A percentile compares a stretch with the other conserved stretches of the same genome.
phyloP scores from a whole-genome alignment of 2,113 vertebrate genomes.

The Orthonyx spaldingii region DNA sequence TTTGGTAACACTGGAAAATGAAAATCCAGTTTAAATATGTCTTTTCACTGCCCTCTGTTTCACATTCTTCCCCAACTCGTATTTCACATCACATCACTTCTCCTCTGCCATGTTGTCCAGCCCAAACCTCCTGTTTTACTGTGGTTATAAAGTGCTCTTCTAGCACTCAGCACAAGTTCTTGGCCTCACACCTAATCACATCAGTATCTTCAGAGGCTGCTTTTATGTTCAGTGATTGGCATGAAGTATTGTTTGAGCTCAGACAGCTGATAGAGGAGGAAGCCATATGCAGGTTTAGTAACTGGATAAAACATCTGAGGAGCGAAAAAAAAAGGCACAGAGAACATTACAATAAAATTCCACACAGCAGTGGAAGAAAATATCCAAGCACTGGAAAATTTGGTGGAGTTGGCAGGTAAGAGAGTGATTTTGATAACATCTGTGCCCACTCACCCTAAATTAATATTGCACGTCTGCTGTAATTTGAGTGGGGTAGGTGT shows the following conservation, averaged over 20 bases:
- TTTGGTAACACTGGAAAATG: not conserved
- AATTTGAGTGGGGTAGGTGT: not conserved
- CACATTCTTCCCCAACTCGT: not conserved
- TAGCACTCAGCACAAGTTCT: not conserved
- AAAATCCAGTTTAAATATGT: not conserved
- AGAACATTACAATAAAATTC: not conserved
- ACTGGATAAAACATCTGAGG: not conserved
- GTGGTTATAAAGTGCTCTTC: not conserved
- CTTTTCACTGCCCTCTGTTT: not conserved
- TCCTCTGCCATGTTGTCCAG: not conserved
- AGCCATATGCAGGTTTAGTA: not conserved
- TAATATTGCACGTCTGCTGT: not conserved
- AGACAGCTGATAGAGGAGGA: not conserved
- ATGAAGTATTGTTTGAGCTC: not conserved
- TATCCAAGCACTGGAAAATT: not conserved
- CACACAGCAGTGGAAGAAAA: not conserved
- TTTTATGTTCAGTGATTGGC: not conserved
- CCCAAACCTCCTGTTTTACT: not conserved
- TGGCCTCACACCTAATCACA: not conserved
- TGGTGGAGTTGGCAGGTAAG: not conserved
- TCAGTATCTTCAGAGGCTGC: not conserved
- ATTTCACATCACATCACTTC: not conserved
- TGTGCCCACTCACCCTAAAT: not conserved
- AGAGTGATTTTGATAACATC: slow-evolving; percentile 39
- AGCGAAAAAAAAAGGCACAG: not conserved